Base-by-base conservation (phyloP, 2,797 vertebrate genomes). In the Micromesistius poutassou region DNA sequence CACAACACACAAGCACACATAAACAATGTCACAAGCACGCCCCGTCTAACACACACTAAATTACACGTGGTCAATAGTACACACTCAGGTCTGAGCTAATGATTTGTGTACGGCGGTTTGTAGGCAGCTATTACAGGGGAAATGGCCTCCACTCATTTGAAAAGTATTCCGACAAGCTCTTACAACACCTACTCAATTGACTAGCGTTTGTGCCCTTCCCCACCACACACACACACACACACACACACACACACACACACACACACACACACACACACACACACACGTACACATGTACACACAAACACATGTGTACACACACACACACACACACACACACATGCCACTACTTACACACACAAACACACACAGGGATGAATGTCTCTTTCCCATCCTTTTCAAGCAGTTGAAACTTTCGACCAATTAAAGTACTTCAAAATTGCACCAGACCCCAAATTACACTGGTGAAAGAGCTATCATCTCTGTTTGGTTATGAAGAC, bases 171-270 rank as follows among this genome's bases (percentile, higher is more conserved):
- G 86, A 84, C 87, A 82, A 78, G 74, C 83, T 88, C 86, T 83
- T 83, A 83, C 82, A 90, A 82, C 87, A 90, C 88, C 84, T 88
- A 81, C 80, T 91, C 83, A 87, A 88, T 89, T 85, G 86, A 85
- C 77, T 85, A 82, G 83, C 80, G 80, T 86, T 82, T 89, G 87
- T 90, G 78, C 82, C 72, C 77, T 83, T 70, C 66, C 66, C 66
- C 66, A 28, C 66, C n/a, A 66, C 19, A 66, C 25, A 22, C 19
- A 22, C 19, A n/a, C 19, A 55, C 46, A 87, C 84, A 86, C 35
- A 6, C n/a, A n/a, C n/a, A n/a, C n/a, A n/a, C n/a, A n/a, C n/a
- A n/a, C n/a, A n/a, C n/a, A n/a, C n/a, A n/a, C n/a, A n/a, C n/a
- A n/a, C n/a, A n/a, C n/a, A n/a, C n/a, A n/a, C n/a, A n/a, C 35